Percentiles rank a stretch among this genome's conserved stretches.
phyloP scores from a whole-genome alignment of 2,888 invertebrate species.

The Buathra laborator region DNA sequence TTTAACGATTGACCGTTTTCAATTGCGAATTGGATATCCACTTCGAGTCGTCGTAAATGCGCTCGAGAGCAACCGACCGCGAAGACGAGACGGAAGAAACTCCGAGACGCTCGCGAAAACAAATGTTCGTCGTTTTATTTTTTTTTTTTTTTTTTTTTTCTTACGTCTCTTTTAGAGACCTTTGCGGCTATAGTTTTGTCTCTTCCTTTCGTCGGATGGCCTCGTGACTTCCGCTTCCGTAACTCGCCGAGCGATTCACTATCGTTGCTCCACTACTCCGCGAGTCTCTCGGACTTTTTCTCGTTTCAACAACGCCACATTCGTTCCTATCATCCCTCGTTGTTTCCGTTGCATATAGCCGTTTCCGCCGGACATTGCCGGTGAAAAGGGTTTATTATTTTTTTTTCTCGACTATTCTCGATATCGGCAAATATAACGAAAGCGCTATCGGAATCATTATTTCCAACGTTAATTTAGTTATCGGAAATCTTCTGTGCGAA shows the following conservation, averaged over 20 bases:
- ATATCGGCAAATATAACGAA: too few species aligned
- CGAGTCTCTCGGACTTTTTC: slow-evolving; percentile 18
- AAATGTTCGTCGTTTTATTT: slow-evolving; percentile 44
- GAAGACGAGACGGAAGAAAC: slow-evolving; percentile 14
- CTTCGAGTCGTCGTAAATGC: background rate
- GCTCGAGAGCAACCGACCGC: background rate
- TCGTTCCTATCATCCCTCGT: background rate
- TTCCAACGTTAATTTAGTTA: too few species aligned
- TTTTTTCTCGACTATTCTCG: too few species aligned
- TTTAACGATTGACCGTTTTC: slow-evolving; percentile 9
- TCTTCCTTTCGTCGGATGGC: background rate
- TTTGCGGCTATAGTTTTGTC: slow-evolving; percentile 1
- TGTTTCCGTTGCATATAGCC: too few species aligned
- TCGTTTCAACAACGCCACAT: slow-evolving; percentile 39
- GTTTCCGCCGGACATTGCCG: too few species aligned
- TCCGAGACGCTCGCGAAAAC: slow-evolving; percentile 38
- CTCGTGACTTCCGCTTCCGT: slow-evolving; percentile 18
- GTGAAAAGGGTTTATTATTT: too few species aligned
- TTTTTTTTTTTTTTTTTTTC: background rate
- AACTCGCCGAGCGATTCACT: background rate
- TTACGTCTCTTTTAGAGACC: background rate
- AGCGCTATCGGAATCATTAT: too few species aligned
- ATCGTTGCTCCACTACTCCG: background rate
- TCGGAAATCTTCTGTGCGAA: too few species aligned
- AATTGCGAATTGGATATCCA: background rate